phyloP scores from a whole-genome alignment of 2,797 vertebrate species.

The Periophthalmus magnuspinnatus region DNA sequence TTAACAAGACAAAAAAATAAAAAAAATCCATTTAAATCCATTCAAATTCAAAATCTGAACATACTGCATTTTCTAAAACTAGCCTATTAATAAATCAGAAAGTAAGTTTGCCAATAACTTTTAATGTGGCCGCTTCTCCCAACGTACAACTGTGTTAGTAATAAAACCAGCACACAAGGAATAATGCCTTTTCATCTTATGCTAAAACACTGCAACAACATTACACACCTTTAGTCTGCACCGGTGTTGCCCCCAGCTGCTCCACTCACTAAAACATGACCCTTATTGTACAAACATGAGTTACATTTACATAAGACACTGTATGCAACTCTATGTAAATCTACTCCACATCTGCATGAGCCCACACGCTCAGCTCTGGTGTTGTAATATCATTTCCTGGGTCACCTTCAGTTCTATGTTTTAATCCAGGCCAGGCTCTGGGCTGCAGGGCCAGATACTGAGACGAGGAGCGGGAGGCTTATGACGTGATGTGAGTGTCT shows the following conservation, averaged over 20 bases:
- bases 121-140: too few species aligned
- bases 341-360: background rate
- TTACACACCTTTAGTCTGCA: background rate
- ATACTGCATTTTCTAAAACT: too few species aligned
- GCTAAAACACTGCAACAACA: background rate
- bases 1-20: too few species aligned
- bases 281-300: background rate
- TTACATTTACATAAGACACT: background rate
- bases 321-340: background rate
- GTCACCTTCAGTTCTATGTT: constrained; percentile 9
- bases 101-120: too few species aligned
- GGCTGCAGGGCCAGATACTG: background rate
- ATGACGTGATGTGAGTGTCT: background rate
- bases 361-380: background rate
- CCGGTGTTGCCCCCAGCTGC: background rate
- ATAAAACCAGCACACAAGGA: background rate
- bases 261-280: background rate
- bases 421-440: background rate
- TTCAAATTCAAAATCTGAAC: too few species aligned
- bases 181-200: background rate
- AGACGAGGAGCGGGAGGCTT: background rate
- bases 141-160: too few species aligned
- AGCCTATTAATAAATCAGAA: too few species aligned
- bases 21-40: too few species aligned
- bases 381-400: background rate